phyloP scores from a whole-genome alignment of 1,140 invertebrate genomes.

The Aphidius gifuensis region DNA sequence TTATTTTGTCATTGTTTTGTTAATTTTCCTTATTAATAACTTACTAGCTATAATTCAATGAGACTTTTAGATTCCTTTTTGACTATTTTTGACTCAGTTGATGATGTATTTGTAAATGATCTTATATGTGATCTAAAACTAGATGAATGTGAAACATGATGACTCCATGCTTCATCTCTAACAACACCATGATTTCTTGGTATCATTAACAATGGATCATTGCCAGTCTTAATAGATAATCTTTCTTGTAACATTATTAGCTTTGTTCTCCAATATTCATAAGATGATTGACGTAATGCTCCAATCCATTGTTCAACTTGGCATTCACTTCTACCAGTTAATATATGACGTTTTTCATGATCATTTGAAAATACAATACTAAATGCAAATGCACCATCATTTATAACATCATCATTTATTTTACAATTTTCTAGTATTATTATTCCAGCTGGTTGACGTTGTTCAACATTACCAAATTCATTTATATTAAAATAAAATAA shows the following conservation, averaged over 20 bases:
- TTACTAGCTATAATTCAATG: slow-evolving; percentile 16
- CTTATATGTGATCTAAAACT: slow-evolving; percentile 49
- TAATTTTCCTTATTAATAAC: not conserved
- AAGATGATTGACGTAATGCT: slow-evolving; percentile 60
- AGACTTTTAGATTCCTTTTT: slow-evolving; percentile 20
- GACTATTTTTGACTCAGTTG: not conserved
- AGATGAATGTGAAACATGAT: slow-evolving; percentile 18
- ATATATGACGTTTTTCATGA: slow-evolving; percentile 63
- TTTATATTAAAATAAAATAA: slow-evolving; percentile 72
- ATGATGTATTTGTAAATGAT: slow-evolving; percentile 22
- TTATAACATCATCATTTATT: slow-evolving; percentile 61
- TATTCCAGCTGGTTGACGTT: slow-evolving; percentile 62
- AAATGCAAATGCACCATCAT: slow-evolving; percentile 65
- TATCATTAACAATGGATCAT: slow-evolving; percentile 63
- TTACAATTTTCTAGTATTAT: slow-evolving; percentile 68
- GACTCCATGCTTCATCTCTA: slow-evolving; percentile 46
- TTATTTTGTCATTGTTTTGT: not conserved
- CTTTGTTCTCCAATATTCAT: slow-evolving; percentile 61
- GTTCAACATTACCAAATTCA: slow-evolving; percentile 65
- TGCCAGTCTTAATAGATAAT: slow-evolving; percentile 61
- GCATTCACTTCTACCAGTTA: slow-evolving; percentile 63
- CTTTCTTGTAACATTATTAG: slow-evolving; percentile 60
- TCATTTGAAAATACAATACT: slow-evolving; percentile 66
- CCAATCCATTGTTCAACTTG: slow-evolving; percentile 63
- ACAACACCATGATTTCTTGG: slow-evolving; percentile 61